Percentiles rank a stretch among this genome's conserved stretches.
phyloP scores from a whole-genome alignment of 2,888 invertebrate species.

The Scaptodrosophila latifasciaeformis region DNA sequence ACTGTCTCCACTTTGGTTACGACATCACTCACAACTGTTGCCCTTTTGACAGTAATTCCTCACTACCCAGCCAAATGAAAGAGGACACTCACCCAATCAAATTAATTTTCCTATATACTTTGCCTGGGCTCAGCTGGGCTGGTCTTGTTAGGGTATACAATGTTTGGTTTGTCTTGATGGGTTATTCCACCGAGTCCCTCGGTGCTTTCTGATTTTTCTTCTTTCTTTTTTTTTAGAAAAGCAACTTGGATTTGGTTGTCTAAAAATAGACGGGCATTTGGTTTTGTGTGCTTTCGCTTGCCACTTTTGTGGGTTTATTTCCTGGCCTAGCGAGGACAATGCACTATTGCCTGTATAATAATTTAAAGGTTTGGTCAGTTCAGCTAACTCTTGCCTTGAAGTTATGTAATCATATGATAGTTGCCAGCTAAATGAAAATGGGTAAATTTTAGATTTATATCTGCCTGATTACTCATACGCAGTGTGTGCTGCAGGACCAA shows the following conservation, averaged over 20 bases:
- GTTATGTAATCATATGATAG: constrained; percentile 60
- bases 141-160: too few species aligned
- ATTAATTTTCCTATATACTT: too few species aligned
- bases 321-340: constrained; percentile 45
- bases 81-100: too few species aligned
- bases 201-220: constrained; percentile 30
- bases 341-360: too few species aligned
- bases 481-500: constrained; percentile 20
- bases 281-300: constrained; percentile 16
- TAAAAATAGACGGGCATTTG: constrained; percentile 46
- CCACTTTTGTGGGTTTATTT: constrained; percentile 33
- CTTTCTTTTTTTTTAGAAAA: too few species aligned
- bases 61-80: too few species aligned
- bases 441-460: constrained; percentile 62
- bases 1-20: constrained; percentile 37
- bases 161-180: too few species aligned
- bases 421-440: constrained; percentile 41
- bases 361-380: too few species aligned
- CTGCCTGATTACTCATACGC: constrained; percentile 63
- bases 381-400: too few species aligned
- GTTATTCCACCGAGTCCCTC: not conserved
- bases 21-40: constrained; percentile 27
- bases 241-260: constrained; percentile 47
- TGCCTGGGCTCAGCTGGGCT: too few species aligned
- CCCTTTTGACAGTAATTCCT: too few species aligned